Conservation (phyloP, 2,888 invertebrate species). For the Pedicia rivosa region DNA sequence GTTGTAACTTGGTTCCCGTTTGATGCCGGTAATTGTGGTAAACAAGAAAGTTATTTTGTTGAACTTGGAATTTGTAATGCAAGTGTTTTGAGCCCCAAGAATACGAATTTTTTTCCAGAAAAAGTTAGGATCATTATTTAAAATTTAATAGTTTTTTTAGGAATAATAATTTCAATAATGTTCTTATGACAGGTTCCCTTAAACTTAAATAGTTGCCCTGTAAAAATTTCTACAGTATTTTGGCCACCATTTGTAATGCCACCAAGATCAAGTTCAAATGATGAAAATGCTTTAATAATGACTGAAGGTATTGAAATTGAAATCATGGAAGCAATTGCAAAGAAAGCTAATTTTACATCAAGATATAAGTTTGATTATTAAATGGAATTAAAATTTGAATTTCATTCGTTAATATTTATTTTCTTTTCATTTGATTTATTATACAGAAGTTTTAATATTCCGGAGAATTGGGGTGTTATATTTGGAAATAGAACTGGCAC, state of each 20-base stretch:
- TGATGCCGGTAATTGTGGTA: conserved; percentile 2
- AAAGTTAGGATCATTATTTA: no score
- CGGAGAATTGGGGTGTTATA: conserved; percentile 3
- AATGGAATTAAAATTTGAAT: no score
- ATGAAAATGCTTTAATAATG: background rate
- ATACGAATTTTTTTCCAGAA: conserved; percentile 1
- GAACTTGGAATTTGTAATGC: background rate
- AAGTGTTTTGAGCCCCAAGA: background rate
- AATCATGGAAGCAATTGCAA: background rate
- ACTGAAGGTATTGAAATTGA: conserved; percentile 2
- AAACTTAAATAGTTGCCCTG: no score
- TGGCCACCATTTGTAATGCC: conserved; percentile 1
- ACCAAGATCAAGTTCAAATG: background rate
- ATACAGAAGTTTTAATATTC: background rate
- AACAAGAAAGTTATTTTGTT: background rate
- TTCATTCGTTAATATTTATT: no score
- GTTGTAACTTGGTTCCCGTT: conserved; percentile 5
- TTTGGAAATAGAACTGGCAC: background rate
- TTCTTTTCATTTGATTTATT: no score
- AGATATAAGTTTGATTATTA: no score
- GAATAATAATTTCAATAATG: no score
- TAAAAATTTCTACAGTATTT: background rate
- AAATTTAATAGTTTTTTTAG: no score
- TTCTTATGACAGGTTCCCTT: no score
- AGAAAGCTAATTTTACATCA: background rate